phyloP scores from a whole-genome alignment of 2,113 vertebrate genomes.

The Xiphophorus hellerii region DNA sequence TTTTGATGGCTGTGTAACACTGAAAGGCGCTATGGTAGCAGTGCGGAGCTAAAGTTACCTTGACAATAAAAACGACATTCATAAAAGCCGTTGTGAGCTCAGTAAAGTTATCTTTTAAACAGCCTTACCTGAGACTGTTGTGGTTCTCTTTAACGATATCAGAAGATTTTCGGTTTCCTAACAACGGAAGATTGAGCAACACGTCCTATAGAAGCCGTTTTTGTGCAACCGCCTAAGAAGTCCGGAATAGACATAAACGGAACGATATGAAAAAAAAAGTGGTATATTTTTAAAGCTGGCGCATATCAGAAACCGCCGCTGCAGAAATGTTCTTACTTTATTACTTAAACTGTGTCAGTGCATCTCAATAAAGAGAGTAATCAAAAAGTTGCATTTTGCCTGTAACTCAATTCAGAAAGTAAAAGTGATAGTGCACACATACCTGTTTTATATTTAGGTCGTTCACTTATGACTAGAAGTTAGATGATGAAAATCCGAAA shows the following conservation, averaged over 20 bases:
- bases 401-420: no score
- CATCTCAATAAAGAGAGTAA: no score
- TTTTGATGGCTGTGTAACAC: not conserved
- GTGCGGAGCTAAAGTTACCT: conserved; percentile 19
- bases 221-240: conserved; percentile 47
- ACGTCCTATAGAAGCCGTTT: conserved; percentile 12
- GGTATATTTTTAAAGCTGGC: no score
- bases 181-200: not conserved
- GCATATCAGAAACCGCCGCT: no score
- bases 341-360: no score
- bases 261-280: conserved; percentile 13
- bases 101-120: not conserved
- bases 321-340: no score
- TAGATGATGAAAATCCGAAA: no score
- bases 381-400: no score
- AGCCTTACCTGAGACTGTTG: conserved; percentile 36
- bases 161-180: not conserved
- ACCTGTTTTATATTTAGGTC: no score
- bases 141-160: not conserved
- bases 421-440: no score
- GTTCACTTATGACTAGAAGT: no score
- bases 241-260: conserved; percentile 25
- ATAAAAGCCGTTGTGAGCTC: not conserved
- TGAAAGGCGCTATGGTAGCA: not conserved
- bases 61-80: not conserved